Evolutionary conservation across 2,888 invertebrate species (phyloP), one percentile per base, ranked within the genome.

Genomic region (Drosophila fungiperda): DNA sequence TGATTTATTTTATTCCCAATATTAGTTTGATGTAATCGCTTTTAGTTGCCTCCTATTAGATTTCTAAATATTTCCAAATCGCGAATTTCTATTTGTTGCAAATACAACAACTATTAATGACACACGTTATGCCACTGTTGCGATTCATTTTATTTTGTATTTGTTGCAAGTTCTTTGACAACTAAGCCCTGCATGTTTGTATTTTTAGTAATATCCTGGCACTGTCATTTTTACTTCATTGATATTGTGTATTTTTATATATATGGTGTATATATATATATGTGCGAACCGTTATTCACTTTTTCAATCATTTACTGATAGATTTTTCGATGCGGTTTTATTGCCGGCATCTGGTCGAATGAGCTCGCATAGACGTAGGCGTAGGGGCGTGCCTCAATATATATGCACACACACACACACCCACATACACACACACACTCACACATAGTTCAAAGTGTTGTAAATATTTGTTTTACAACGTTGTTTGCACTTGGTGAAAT

Each of bases 391-490:
- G 70, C 45, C 48, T 26, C 23, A 17, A 52, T 29, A 45, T 20
- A 62, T 33, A 35, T 17, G 36, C 33, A 58, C 29, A 54, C 48
- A 61, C 36, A 23, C 20, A 29, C 29, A 6, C 29, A 5, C 29
- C 0, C 32, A 55, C 17, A 53, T 12, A 54, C 15, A 20, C 29
- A 40, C 17, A 54, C 23, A 32, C 23, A 36, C 15, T 53, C 29
- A 33, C 15, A 52, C 23, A 68, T 59, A 79, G 86, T 79, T 89
- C 81, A 89, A 89, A 85, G 79, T 82, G 81, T 72, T 89, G 86
- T 76, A 89, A 89, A 87, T 87, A 89, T 87, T 87, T 89, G 88
- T 75, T 79, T 74, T 75, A 77, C 81, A 76, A 76, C 82, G 81
- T 69, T 87, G 90, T 89, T 87, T 89, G 82, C 82, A 78, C 76